Percentiles rank a stretch among this genome's conserved stretches.
Conservation (phyloP, 2,888 invertebrate genomes). For the Nemapogon koenigi region DNA sequence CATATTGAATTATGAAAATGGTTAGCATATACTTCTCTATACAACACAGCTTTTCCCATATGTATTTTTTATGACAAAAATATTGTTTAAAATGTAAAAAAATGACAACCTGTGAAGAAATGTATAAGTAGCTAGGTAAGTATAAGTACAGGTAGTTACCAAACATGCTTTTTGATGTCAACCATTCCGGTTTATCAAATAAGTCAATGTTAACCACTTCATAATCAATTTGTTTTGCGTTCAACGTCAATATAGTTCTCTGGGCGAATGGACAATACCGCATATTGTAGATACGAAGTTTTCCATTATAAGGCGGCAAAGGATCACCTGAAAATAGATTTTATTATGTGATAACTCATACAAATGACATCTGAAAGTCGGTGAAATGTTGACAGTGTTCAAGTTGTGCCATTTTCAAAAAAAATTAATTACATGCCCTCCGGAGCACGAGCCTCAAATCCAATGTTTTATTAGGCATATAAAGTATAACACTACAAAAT, state of each 20-base stretch:
- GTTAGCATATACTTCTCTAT: too few species aligned
- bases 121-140: not conserved
- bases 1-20: too few species aligned
- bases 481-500: too few species aligned
- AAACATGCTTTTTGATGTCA: conserved; percentile 68
- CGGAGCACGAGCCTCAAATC: too few species aligned
- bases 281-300: conserved; percentile 79
- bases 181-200: conserved; percentile 81
- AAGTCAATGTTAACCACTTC: conserved; percentile 77
- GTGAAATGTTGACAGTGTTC: too few species aligned
- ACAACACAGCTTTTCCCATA: too few species aligned
- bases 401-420: too few species aligned
- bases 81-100: too few species aligned
- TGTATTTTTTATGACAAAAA: too few species aligned
- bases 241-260: conserved; percentile 74
- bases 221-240: conserved; percentile 79
- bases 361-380: not conserved
- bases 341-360: too few species aligned
- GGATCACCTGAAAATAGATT: conserved; percentile 69
- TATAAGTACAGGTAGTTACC: conserved; percentile 42
- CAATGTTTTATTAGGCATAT: too few species aligned
- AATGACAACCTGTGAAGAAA: not conserved
- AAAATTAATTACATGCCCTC: too few species aligned
- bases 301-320: conserved; percentile 69
- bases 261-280: conserved; percentile 84